phyloP scores from a whole-genome alignment of 2,113 vertebrate species.

The Agelaius phoeniceus region DNA sequence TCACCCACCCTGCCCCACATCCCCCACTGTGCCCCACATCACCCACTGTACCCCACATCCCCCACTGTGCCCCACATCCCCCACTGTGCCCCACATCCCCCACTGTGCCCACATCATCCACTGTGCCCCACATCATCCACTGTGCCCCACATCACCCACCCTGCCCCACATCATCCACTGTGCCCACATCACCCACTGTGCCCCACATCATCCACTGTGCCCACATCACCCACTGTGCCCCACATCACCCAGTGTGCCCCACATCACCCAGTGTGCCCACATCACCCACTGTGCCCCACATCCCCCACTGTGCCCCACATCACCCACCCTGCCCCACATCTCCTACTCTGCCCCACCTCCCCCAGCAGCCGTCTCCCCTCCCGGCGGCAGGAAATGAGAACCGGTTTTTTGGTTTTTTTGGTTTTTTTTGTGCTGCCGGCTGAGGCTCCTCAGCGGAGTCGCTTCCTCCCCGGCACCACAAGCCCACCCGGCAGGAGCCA shows the following conservation, averaged over 20 bases:
- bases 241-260: no score
- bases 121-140: neutral
- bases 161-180: no score
- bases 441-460: neutral
- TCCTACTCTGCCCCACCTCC: no score
- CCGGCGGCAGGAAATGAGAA: neutral
- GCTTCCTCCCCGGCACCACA: neutral
- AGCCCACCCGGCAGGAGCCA: neutral
- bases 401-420: neutral
- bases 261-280: neutral
- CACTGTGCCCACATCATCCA: no score
- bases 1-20: no score
- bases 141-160: neutral
- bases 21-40: neutral
- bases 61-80: neutral
- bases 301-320: neutral
- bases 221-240: no score
- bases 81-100: neutral
- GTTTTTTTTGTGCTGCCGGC: neutral
- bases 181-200: neutral
- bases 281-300: neutral
- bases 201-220: neutral
- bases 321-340: no score
- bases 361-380: accelerated
- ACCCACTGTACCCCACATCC: neutral